phyloP scores from a whole-genome alignment of 2,888 invertebrate species.

The Synanthedon formicaeformis region DNA sequence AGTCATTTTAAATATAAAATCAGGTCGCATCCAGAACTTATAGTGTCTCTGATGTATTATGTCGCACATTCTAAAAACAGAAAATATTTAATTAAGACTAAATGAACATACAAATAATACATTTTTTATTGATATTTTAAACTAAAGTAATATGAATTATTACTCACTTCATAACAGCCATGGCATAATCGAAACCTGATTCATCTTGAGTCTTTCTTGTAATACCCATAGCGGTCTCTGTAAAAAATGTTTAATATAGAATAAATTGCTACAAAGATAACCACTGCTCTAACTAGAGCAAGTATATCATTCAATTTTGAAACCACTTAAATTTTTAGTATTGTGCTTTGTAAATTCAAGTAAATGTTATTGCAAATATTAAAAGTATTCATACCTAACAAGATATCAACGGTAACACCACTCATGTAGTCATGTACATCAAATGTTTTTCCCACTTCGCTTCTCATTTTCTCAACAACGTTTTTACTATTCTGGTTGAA shows the following conservation, averaged over 20 bases:
- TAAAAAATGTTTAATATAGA: slow-evolving; percentile 14
- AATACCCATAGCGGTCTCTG: slow-evolving; percentile 88
- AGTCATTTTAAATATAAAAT: slow-evolving; percentile 78
- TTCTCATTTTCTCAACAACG: slow-evolving; percentile 75
- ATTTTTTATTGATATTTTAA: not conserved
- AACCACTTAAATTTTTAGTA: too few species aligned
- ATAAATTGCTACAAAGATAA: slow-evolving; percentile 2
- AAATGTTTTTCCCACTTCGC: slow-evolving; percentile 77
- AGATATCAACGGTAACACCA: slow-evolving; percentile 82
- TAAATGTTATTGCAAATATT: too few species aligned
- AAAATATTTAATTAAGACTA: not conserved
- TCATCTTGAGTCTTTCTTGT: slow-evolving; percentile 79
- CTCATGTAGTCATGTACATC: slow-evolving; percentile 86
- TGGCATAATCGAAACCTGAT: slow-evolving; percentile 82
- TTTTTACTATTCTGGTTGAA: slow-evolving; percentile 81
- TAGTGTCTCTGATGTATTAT: slow-evolving; percentile 84
- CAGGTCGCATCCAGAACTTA: slow-evolving; percentile 79
- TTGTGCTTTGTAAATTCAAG: too few species aligned
- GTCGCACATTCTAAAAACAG: slow-evolving; percentile 75
- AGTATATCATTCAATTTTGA: too few species aligned
- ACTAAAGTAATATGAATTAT: not conserved
- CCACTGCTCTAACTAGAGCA: too few species aligned
- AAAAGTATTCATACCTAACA: slow-evolving; percentile 61
- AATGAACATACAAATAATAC: not conserved
- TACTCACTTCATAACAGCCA: slow-evolving; percentile 82